These are phyloP conservation scores for Chloroceryle aenea DNA, from an alignment of 2,113 vertebrate species.

Conservation along the genomic window DNA sequence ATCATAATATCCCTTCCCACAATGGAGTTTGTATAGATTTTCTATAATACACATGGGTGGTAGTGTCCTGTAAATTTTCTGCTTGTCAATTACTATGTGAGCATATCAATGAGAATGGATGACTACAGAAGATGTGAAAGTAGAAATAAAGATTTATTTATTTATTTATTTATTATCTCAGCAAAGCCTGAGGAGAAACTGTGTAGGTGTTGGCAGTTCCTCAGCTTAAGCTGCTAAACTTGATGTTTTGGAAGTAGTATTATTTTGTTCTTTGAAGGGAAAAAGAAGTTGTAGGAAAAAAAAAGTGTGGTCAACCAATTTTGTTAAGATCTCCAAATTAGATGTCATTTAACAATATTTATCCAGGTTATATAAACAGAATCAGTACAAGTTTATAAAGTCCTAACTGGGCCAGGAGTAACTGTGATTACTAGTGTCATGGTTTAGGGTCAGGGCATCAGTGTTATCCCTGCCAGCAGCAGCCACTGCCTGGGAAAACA, in stretches of 20 bases:
- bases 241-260: background rate
- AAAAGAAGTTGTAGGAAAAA: background rate
- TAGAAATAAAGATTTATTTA: background rate
- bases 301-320: background rate
- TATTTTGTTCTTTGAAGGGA: background rate
- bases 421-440: background rate
- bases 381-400: background rate
- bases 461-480: no score
- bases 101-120: conserved; percentile 1
- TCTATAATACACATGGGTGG: background rate
- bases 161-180: background rate
- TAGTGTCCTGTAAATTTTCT: conserved; percentile 17
- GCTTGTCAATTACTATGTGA: conserved; percentile 5
- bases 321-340: background rate
- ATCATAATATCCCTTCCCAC: background rate
- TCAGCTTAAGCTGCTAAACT: background rate
- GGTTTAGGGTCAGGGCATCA: no score
- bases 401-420: background rate
- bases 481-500: no score
- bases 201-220: background rate
- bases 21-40: conserved; percentile 19
- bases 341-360: background rate
- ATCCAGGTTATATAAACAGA: background rate
- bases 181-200: background rate
- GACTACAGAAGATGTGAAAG: background rate